phyloP scores from a whole-genome alignment of 2,888 invertebrate genomes.

The Ctena decussata region DNA sequence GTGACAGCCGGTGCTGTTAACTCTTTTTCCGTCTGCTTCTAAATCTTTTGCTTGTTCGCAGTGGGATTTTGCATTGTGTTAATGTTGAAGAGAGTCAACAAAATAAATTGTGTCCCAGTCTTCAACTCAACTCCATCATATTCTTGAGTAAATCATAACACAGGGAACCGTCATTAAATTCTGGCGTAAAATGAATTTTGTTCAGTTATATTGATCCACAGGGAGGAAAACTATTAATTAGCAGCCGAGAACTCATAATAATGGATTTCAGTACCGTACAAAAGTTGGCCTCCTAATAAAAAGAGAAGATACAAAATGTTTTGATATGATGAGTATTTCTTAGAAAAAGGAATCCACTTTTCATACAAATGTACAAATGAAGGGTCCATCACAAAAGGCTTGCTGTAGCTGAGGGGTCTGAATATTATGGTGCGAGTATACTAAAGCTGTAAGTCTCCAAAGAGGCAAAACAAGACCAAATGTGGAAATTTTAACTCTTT shows the following conservation, averaged over 20 bases:
- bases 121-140: background rate
- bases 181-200: slow-evolving; percentile 11
- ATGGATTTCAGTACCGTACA: background rate
- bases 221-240: slow-evolving; percentile 10
- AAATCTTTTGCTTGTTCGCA: background rate
- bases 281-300: background rate
- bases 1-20: background rate
- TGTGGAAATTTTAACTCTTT: too few species aligned
- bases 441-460: too few species aligned
- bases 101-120: background rate
- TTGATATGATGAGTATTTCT: background rate
- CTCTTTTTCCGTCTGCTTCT: background rate
- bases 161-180: background rate
- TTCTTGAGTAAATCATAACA: background rate
- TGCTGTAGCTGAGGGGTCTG: too few species aligned
- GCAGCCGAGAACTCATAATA: background rate
- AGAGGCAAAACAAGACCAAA: too few species aligned
- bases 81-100: background rate
- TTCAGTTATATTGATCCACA: background rate
- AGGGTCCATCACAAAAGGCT: too few species aligned
- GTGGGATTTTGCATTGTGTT: background rate
- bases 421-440: too few species aligned
- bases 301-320: background rate
- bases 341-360: background rate
- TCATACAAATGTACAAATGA: too few species aligned